phyloP scores from a whole-genome alignment of 1,140 invertebrate genomes.

The Caenorhabditis remanei region DNA sequence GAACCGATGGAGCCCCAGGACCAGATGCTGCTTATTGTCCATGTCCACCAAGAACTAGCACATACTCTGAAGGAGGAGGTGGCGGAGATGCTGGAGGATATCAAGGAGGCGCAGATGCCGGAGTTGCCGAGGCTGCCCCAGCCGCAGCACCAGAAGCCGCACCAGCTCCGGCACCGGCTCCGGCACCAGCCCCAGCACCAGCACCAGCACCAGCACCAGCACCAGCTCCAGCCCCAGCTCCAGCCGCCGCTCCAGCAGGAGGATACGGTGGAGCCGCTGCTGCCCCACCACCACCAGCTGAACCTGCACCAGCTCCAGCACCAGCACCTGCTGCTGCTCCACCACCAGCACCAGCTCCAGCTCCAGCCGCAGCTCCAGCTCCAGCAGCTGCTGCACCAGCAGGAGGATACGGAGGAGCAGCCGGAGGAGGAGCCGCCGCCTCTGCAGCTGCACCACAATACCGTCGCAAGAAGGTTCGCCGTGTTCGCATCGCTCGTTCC shows the following conservation, averaged over 20 bases:
- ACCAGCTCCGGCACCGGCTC: background rate
- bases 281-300: background rate
- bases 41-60: constrained; percentile 38
- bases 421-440: background rate
- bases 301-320: background rate
- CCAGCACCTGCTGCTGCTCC: background rate
- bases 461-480: constrained; percentile 35
- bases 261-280: background rate
- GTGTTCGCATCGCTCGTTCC: constrained; percentile 22
- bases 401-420: background rate
- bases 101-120: background rate
- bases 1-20: constrained; percentile 55
- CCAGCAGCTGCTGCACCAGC: background rate
- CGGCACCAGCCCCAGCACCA: background rate
- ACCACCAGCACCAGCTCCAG: background rate
- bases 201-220: background rate
- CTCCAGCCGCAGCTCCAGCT: constrained; percentile 1
- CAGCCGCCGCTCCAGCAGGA: background rate
- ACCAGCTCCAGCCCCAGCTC: background rate
- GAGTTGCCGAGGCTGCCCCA: background rate
- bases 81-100: background rate
- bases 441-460: constrained; percentile 26
- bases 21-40: constrained; percentile 41
- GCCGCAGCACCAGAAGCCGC: background rate
- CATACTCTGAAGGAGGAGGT: constrained; percentile 18